These are phyloP conservation scores for Passer domesticus DNA, from an alignment of 2,113 vertebrate genomes.

Conservation along the genomic window DNA sequence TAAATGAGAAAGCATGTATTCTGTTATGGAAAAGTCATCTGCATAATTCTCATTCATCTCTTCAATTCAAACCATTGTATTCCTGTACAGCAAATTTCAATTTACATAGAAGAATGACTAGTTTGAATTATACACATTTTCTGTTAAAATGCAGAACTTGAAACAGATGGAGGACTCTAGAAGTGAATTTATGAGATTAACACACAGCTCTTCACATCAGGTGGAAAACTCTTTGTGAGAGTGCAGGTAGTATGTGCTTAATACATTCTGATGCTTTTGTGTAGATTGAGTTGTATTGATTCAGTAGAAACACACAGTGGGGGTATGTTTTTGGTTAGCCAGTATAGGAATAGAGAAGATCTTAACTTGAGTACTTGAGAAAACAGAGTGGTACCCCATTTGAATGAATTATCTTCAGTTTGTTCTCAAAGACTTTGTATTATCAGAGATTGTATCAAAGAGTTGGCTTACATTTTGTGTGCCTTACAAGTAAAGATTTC, in stretches of 20 bases:
- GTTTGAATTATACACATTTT: conserved; percentile 24
- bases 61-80: conserved; percentile 14
- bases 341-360: not conserved
- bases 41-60: not conserved
- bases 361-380: not conserved
- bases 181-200: conserved; percentile 56
- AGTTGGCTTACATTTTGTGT: not conserved
- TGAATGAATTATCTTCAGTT: not conserved
- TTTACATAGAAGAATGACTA: conserved; percentile 6
- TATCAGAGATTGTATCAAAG: conserved; percentile 4
- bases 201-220: not conserved
- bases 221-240: conserved; percentile 1
- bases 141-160: conserved; percentile 24
- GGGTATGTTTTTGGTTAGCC: conserved; percentile 29
- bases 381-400: conserved; percentile 1
- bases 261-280: conserved; percentile 23
- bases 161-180: not conserved
- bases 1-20: not conserved
- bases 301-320: conserved; percentile 50
- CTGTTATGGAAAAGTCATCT: conserved; percentile 9
- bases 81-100: not conserved
- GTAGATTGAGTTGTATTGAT: conserved; percentile 22
- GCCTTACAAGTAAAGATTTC: not conserved
- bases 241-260: not conserved
- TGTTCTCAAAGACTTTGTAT: not conserved